Evolutionary conservation across 64 coral and sea anemone genomes (phyloP).

Genomic region (Anthopleura sola): DNA sequence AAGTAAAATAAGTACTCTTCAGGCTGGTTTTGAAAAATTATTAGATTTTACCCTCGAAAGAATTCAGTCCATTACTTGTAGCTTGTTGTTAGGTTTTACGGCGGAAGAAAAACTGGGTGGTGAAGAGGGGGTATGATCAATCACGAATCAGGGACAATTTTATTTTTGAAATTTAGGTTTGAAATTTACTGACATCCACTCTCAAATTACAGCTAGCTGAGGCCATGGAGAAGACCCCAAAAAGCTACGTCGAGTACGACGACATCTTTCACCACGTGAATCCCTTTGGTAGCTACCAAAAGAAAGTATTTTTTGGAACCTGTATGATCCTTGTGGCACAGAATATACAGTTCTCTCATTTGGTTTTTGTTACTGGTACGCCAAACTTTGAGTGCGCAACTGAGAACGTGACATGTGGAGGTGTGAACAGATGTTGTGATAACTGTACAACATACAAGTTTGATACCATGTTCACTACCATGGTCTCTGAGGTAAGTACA

Average conservation of each 20-base stretch:
- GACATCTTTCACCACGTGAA: slow-evolving; percentile 24
- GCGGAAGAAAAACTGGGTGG: no score
- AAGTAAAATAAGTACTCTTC: neutral
- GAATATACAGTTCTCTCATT: neutral
- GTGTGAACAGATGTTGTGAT: slow-evolving; percentile 19
- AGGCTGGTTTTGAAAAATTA: neutral
- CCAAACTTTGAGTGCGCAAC: slow-evolving; percentile 11
- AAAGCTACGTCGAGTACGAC: slow-evolving; percentile 14
- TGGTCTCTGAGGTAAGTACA: slow-evolving; percentile 1
- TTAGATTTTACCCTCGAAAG: no score
- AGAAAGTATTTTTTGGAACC: slow-evolving; percentile 1
- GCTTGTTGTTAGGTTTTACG: no score
- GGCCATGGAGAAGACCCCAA: no score
- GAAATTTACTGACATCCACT: no score
- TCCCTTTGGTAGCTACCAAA: slow-evolving; percentile 23
- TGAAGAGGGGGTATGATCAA: no score
- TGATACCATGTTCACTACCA: neutral
- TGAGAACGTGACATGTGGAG: neutral
- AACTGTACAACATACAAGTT: slow-evolving; percentile 24
- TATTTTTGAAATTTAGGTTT: no score
- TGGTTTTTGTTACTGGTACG: slow-evolving; percentile 20
- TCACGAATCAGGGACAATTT: no score
- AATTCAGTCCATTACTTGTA: no score
- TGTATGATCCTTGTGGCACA: slow-evolving; percentile 3
- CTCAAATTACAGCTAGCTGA: no score